These are phyloP conservation scores for Natator depressus DNA, from an alignment of 2,113 vertebrate genomes.

Conservation along the genomic window DNA sequence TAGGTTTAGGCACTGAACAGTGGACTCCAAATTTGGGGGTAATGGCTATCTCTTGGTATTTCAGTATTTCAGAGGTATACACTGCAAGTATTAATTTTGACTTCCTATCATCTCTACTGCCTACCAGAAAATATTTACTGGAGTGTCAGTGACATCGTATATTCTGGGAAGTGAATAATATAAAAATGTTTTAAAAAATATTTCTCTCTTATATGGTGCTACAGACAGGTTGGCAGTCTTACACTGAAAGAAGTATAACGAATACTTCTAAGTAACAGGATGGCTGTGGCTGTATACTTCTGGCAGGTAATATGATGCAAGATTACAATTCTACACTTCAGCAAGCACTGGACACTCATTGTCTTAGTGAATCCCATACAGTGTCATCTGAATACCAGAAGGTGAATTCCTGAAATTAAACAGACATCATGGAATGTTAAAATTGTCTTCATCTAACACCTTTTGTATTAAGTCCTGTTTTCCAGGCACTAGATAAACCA, in stretches of 20 bases:
- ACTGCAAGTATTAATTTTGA: background rate
- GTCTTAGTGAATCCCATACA: background rate
- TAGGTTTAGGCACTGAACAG: background rate
- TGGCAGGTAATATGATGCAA: background rate
- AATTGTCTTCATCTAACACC: background rate
- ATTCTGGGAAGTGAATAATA: background rate
- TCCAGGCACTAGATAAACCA: background rate
- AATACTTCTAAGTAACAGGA: fast-evolving
- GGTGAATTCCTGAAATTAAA: background rate
- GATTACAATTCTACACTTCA: constrained; percentile 2
- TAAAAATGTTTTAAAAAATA: background rate
- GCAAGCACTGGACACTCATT: background rate
- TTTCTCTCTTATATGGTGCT: background rate
- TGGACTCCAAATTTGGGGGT: background rate
- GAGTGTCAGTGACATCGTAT: background rate
- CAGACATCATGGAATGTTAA: background rate
- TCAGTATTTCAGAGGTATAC: background rate
- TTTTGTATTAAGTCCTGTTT: background rate
- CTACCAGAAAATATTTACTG: background rate
- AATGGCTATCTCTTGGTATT: background rate
- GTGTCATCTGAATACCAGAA: background rate
- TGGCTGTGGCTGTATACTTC: background rate
- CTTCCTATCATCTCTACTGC: background rate
- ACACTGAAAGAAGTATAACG: fast-evolving
- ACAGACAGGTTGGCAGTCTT: fast-evolving